Conservation (phyloP, 1,140 invertebrate genomes). For the Polyergus mexicanus region DNA sequence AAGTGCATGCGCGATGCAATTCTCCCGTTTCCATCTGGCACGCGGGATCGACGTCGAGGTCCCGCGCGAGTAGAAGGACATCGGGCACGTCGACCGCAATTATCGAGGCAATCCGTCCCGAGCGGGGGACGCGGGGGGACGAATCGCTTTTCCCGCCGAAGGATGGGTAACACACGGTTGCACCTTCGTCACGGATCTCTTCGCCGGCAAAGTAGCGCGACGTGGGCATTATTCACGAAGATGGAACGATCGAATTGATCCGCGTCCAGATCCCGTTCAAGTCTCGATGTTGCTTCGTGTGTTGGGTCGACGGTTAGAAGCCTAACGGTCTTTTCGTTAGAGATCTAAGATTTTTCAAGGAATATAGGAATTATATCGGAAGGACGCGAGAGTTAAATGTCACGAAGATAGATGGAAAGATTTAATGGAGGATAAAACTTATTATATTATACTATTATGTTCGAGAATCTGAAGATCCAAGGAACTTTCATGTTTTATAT, state of each 20-base stretch:
- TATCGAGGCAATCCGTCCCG: conserved; percentile 51
- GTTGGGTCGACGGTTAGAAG: not conserved
- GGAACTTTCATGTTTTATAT: not conserved
- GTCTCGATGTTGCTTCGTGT: not conserved
- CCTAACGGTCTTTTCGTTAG: not conserved
- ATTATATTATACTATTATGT: not conserved
- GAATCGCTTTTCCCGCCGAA: conserved; percentile 31
- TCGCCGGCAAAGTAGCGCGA: conserved; percentile 53
- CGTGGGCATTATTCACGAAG: conserved; percentile 10
- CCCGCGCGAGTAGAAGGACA: conserved; percentile 46
- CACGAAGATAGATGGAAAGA: no score
- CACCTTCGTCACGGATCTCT: conserved; percentile 12
- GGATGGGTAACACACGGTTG: conserved; percentile 39
- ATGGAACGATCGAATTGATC: conserved; percentile 18
- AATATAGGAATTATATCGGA: not conserved
- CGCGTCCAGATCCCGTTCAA: not conserved
- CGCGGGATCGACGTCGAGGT: conserved; percentile 27
- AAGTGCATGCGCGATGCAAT: conserved; percentile 55
- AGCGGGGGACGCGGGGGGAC: not conserved
- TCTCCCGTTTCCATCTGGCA: not conserved
- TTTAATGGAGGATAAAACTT: not conserved
- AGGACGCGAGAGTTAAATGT: not conserved
- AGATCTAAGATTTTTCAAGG: not conserved
- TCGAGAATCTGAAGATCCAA: not conserved
- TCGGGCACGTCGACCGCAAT: conserved; percentile 53